phyloP scores from a whole-genome alignment of 2,888 invertebrate species.

The Uropetala carovei region DNA sequence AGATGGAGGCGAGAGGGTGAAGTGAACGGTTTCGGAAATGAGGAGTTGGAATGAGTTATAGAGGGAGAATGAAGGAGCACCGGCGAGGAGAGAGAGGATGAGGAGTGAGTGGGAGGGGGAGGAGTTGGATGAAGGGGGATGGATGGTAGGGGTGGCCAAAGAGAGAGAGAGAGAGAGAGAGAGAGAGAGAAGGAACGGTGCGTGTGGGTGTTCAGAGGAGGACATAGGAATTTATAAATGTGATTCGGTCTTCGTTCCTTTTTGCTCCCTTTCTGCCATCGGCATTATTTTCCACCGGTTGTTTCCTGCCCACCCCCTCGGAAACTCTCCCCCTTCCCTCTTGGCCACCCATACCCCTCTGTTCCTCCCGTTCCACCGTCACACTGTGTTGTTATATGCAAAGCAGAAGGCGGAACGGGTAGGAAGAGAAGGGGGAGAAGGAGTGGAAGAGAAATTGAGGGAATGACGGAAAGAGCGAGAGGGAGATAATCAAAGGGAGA shows the following conservation, averaged over 20 bases:
- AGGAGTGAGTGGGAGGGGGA: background rate
- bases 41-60: background rate
- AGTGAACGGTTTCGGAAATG: no score
- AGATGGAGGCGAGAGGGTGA: background rate
- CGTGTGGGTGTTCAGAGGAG: constrained; percentile 61
- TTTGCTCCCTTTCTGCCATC: constrained; percentile 57
- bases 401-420: constrained; percentile 25
- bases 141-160: background rate
- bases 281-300: constrained; percentile 47
- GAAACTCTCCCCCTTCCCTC: background rate
- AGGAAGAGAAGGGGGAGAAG: background rate
- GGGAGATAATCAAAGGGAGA: background rate
- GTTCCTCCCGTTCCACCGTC: background rate
- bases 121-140: background rate
- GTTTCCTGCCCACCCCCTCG: background rate
- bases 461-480: background rate
- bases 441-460: background rate
- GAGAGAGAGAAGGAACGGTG: background rate
- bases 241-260: constrained; percentile 52
- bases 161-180: background rate
- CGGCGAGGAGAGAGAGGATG: background rate
- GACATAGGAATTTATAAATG: constrained; percentile 62
- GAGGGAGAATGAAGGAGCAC: background rate
- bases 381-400: constrained; percentile 59
- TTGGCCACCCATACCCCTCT: background rate